A percentile compares a stretch with the other conserved stretches of the same genome.
Evolutionary conservation across 2,797 vertebrate genomes (phyloP).

Genomic region (Tauraco hartlaubi): DNA sequence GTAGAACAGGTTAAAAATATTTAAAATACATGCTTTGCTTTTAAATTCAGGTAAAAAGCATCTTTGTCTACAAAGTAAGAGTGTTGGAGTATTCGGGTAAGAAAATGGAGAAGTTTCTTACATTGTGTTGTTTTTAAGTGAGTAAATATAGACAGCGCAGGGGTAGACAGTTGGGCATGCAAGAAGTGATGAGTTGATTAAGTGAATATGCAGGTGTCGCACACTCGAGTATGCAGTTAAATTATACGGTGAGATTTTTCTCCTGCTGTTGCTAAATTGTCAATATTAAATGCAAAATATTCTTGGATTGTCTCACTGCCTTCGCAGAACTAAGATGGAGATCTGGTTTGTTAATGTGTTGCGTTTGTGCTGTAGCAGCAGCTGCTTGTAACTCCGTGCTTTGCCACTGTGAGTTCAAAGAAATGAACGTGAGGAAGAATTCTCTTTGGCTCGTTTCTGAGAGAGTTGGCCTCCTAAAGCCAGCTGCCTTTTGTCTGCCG

Average conservation of each 20-base stretch:
- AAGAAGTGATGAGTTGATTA: background rate
- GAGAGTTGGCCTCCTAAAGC: background rate
- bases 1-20: background rate
- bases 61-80: background rate
- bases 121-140: background rate
- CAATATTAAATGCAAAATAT: background rate
- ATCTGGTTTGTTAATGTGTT: background rate
- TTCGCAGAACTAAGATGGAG: background rate
- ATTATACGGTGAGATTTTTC: background rate
- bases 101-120: background rate
- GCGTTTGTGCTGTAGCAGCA: background rate
- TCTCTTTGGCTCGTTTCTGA: background rate
- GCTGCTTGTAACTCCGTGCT: background rate
- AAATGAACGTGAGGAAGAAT: fast-evolving
- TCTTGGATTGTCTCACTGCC: background rate
- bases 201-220: background rate
- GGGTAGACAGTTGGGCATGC: background rate
- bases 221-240: background rate
- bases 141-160: background rate
- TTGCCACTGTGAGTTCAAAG: background rate
- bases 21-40: background rate
- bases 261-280: background rate
- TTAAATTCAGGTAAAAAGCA: background rate
- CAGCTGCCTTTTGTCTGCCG: background rate
- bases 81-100: background rate